Conservation (phyloP, 2,113 vertebrate species). For the Pyxicephalus adspersus region DNA sequence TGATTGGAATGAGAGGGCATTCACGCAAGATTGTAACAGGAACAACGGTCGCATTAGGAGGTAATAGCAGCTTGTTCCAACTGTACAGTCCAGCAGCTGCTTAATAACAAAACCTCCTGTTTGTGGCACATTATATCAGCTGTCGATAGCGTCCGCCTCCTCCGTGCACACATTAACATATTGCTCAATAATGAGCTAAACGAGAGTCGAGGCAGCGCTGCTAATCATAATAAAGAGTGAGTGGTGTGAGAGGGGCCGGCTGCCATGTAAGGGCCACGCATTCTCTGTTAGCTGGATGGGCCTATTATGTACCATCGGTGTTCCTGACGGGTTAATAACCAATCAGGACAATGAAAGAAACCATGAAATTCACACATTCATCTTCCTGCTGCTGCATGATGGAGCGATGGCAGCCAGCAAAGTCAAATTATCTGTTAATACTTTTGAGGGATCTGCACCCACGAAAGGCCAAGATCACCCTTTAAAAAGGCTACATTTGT, state of each 20-base stretch:
- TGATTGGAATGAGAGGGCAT: not conserved
- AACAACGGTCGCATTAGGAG: constrained; percentile 3
- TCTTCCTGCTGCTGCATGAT: not conserved
- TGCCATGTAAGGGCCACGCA: not conserved
- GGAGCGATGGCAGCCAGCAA: not conserved
- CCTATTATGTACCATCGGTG: constrained; percentile 26
- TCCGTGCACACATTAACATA: constrained; percentile 44
- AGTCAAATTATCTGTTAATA: no score
- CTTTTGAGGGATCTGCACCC: no score
- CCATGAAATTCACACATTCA: constrained; percentile 8
- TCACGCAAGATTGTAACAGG: constrained; percentile 1
- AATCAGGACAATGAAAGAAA: not conserved
- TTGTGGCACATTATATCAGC: constrained; percentile 28
- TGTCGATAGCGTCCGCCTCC: constrained; percentile 21
- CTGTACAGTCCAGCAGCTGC: constrained; percentile 12
- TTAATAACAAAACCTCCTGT: constrained; percentile 21
- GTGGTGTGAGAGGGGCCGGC: constrained; percentile 17
- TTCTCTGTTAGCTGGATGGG: constrained; percentile 24
- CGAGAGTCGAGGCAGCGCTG: constrained; percentile 24
- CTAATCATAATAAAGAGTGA: constrained; percentile 36
- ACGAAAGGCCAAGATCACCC: no score
- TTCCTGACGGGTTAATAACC: constrained; percentile 25
- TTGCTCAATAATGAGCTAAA: constrained; percentile 51
- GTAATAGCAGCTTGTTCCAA: constrained; percentile 12
- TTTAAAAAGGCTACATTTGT: no score